phyloP scores from a whole-genome alignment of 2,888 invertebrate genomes.

The Drosophila kokeensis region DNA sequence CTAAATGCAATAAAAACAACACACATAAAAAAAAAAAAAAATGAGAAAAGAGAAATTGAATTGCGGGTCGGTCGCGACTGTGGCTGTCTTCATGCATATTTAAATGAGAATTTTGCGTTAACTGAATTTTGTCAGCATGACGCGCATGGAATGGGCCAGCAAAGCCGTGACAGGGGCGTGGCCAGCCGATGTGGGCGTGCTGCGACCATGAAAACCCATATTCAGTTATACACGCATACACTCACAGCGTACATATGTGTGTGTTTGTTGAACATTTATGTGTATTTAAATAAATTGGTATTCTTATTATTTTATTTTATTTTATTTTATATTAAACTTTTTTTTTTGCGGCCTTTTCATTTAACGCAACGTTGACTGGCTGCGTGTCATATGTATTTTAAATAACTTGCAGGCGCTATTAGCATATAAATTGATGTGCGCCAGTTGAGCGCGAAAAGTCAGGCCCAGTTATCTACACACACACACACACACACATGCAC shows the following conservation, averaged over 20 bases:
- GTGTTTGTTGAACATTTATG: slow-evolving; percentile 49
- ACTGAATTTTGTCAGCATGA: slow-evolving; percentile 74
- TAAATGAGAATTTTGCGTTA: slow-evolving; percentile 80
- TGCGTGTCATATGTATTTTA: slow-evolving; percentile 71
- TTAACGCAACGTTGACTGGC: slow-evolving; percentile 32
- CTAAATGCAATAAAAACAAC: slow-evolving; percentile 18
- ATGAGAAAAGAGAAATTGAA: slow-evolving; percentile 60
- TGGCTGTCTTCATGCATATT: slow-evolving; percentile 72
- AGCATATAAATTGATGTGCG: slow-evolving; percentile 75
- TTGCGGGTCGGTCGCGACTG: slow-evolving; percentile 56
- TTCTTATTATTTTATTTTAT: slow-evolving; percentile 20
- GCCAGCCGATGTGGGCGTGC: slow-evolving; percentile 33
- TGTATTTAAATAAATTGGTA: slow-evolving; percentile 67
- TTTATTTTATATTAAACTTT: slow-evolving; percentile 1
- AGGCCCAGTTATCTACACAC: slow-evolving; percentile 32
- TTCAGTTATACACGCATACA: slow-evolving; percentile 46
- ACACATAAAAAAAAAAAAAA: slow-evolving; percentile 1
- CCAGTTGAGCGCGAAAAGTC: slow-evolving; percentile 57
- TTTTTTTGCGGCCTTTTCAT: slow-evolving; percentile 40
- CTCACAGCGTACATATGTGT: not conserved
- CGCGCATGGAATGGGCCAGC: slow-evolving; percentile 22
- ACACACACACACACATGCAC: slow-evolving; percentile 19
- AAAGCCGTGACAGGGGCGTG: slow-evolving; percentile 38
- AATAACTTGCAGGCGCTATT: slow-evolving; percentile 68
- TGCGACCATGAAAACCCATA: slow-evolving; percentile 49